Evolutionary conservation across 2,113 vertebrate genomes (phyloP), one percentile per base, ranked within the genome.

Genomic region (Calypte anna): DNA sequence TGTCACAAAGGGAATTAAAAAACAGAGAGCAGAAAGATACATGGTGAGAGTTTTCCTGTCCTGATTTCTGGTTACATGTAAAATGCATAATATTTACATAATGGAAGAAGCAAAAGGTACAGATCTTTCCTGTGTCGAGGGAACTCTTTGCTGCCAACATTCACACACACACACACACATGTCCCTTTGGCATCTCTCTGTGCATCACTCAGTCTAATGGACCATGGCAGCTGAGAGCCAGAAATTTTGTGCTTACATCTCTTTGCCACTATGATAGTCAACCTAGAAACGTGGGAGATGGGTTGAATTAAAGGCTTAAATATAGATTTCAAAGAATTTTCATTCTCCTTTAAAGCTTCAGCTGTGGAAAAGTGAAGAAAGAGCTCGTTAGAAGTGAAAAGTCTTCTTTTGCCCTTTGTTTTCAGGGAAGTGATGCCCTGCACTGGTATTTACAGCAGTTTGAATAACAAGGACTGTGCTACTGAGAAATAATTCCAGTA

Each of bases 91-190:
- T 70, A 44, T 67, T 91, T 85, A 10, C 18, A 2, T 62, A 21
- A 76, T 3, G 33, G 38, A 61, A 50, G 51, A 81, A 81, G 51
- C 57, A 59, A 76, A 54, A 59, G 51, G 68, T 31, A 21, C 64
- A 25, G 78, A 17, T 72, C 63, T 50, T 28, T 10, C 10, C 24
- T 48, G 55, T 40, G 68, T 33, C 10, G 30, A 25, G 57, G 8
- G 36, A 40, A 31, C 53, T 25, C 11, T 1, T 14, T 28, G 82
- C 76, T 64, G 44, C 53, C 36, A 10, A 46, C 40, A 8, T 23
- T 19, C 2, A 4, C 12, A 5, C 3, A 2, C n/a, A 3, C n/a
- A 3, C 4, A 3, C n/a, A 4, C 36, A 14, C n/a, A 0, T 1
- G 3, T 17, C 3, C 51, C 57, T 50, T n/a, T 9, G 14, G 15